phyloP scores from a whole-genome alignment of 2,113 vertebrate species.

The Sinocyclocheilus maitianheensis region DNA sequence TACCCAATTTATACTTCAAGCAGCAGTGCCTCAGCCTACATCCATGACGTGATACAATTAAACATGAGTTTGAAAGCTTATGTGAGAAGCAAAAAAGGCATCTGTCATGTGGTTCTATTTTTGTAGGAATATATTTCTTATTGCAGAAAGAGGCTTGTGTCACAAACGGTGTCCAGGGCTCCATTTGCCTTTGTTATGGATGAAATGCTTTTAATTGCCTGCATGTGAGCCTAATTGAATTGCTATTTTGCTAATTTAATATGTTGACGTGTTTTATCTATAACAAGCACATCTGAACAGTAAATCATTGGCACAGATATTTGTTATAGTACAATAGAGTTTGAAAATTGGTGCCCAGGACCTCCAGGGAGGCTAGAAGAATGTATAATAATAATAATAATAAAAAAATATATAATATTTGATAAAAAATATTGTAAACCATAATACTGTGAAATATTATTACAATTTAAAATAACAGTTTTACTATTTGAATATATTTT shows the following conservation, averaged over 20 bases:
- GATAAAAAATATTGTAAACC: neutral
- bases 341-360: too few species aligned
- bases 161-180: neutral
- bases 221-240: neutral
- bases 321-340: too few species aligned
- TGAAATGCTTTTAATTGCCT: too few species aligned
- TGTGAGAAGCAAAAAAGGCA: constrained; percentile 54
- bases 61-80: constrained; percentile 93
- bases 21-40: constrained; percentile 95
- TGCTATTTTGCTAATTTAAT: neutral
- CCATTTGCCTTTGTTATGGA: too few species aligned
- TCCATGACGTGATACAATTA: constrained; percentile 97
- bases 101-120: constrained; percentile 41
- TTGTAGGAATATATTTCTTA: neutral
- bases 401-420: neutral
- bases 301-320: too few species aligned
- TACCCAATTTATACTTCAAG: constrained; percentile 99
- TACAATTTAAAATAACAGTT: too few species aligned
- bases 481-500: too few species aligned
- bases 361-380: neutral
- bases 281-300: neutral
- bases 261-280: neutral
- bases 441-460: neutral
- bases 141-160: neutral
- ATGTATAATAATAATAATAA: neutral